Percentiles rank a stretch among this genome's conserved stretches.
phyloP scores from a whole-genome alignment of 2,113 vertebrate genomes.

The Protomyctophum bolini region DNA sequence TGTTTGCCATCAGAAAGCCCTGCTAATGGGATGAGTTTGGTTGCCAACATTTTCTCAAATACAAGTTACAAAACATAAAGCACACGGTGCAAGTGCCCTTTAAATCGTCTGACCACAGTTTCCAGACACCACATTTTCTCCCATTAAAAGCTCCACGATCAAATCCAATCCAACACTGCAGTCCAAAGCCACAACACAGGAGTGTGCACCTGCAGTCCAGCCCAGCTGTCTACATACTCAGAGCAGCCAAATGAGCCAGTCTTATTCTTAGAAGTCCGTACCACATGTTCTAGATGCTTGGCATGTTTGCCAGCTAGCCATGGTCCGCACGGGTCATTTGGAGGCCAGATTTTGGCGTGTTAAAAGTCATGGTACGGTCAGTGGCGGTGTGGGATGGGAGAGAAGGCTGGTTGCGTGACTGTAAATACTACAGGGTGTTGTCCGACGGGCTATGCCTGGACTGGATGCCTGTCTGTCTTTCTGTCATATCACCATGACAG shows the following conservation, averaged over 20 bases:
- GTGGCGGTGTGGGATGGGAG: constrained; percentile 46
- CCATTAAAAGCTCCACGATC: constrained; percentile 51
- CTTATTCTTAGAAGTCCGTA: constrained; percentile 64
- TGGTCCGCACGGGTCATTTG: constrained; percentile 68
- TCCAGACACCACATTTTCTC: constrained; percentile 45
- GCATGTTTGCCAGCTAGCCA: constrained; percentile 62
- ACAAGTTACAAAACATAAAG: constrained; percentile 1
- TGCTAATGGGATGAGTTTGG: neutral
- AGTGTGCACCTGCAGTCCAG: constrained; percentile 69
- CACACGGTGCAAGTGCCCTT: constrained; percentile 20
- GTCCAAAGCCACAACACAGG: constrained; percentile 63
- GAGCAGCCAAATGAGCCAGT: constrained; percentile 58
- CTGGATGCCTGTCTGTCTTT: constrained; percentile 53
- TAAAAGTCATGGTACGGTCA: constrained; percentile 62
- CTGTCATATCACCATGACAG: constrained; percentile 59
- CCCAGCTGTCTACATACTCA: constrained; percentile 73
- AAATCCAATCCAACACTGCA: constrained; percentile 41
- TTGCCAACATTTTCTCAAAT: neutral
- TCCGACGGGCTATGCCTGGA: constrained; percentile 63
- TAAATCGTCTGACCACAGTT: constrained; percentile 42
- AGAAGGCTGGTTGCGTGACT: constrained; percentile 55
- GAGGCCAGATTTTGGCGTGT: constrained; percentile 70
- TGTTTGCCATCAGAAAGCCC: constrained; percentile 28
- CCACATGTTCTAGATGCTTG: constrained; percentile 68
- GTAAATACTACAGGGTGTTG: constrained; percentile 70